phyloP scores from a whole-genome alignment of 1,140 invertebrate genomes.

The Lordiphosa mommai region DNA sequence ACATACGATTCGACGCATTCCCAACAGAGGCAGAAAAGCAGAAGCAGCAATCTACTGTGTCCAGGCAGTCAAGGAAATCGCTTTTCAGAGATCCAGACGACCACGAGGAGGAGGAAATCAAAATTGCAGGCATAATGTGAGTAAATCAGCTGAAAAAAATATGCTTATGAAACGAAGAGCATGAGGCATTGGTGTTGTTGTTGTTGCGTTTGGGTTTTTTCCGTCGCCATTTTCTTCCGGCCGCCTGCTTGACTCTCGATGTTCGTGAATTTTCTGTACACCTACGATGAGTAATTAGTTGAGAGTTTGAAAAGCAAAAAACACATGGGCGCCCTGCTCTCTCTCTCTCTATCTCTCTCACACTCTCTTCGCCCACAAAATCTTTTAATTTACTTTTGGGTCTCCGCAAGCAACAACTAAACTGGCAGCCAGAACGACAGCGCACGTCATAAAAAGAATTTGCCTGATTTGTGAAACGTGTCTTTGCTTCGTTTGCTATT shows the following conservation, averaged over 20 bases:
- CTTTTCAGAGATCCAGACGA: slow-evolving; percentile 58
- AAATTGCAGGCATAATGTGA: slow-evolving; percentile 73
- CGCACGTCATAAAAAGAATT: slow-evolving; percentile 72
- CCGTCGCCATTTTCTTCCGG: slow-evolving; percentile 61
- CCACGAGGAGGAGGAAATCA: slow-evolving; percentile 54
- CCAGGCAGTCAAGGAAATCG: slow-evolving; percentile 43
- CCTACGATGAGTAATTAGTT: slow-evolving; percentile 68
- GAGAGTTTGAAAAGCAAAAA: slow-evolving; percentile 29
- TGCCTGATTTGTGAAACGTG: slow-evolving; percentile 78
- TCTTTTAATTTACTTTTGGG: slow-evolving; percentile 13
- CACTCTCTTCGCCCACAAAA: neutral
- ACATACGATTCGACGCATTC: slow-evolving; percentile 33
- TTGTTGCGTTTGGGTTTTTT: slow-evolving; percentile 43
- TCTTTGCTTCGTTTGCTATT: slow-evolving; percentile 76
- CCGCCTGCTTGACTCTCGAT: slow-evolving; percentile 30
- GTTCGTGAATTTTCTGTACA: slow-evolving; percentile 56
- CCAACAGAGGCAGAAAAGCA: slow-evolving; percentile 39
- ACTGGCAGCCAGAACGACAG: slow-evolving; percentile 41
- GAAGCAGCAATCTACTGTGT: slow-evolving; percentile 16
- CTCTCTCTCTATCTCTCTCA: too few relatives aligned
- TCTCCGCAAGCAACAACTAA: slow-evolving; percentile 31
- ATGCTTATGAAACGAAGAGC: slow-evolving; percentile 16
- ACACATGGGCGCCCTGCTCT: slow-evolving; percentile 21
- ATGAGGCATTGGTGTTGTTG: neutral
- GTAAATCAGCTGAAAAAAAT: slow-evolving; percentile 15